These are phyloP conservation scores for Amphiduros pacificus DNA, from an alignment of 2,888 invertebrate species.

Conservation along the genomic window DNA sequence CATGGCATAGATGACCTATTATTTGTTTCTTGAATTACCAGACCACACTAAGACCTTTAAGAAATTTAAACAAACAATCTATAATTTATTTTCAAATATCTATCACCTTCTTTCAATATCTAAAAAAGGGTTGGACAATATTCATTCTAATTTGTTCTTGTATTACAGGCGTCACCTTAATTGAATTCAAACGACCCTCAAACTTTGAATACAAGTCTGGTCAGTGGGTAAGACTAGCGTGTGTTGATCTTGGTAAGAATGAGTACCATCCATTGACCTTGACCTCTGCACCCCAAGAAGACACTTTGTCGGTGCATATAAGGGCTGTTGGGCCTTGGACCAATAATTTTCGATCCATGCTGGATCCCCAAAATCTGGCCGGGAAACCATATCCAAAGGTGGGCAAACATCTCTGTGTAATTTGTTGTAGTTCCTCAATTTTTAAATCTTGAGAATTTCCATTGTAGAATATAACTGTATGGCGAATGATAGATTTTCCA, in stretches of 20 bases:
- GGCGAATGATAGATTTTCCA: too few species aligned
- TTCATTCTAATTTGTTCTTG: neutral
- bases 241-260: slow-evolving; percentile 63
- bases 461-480: too few species aligned
- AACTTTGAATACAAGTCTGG: slow-evolving; percentile 69
- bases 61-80: too few species aligned
- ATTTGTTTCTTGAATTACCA: too few species aligned
- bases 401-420: too few species aligned
- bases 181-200: slow-evolving; percentile 66
- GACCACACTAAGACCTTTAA: too few species aligned
- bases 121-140: too few species aligned
- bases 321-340: slow-evolving; percentile 58
- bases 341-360: slow-evolving; percentile 50
- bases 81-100: too few species aligned
- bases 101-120: too few species aligned
- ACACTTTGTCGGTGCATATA: slow-evolving; percentile 53
- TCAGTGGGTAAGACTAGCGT: slow-evolving; percentile 69
- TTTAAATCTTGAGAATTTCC: too few species aligned
- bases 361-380: slow-evolving; percentile 43
- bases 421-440: too few species aligned
- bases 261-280: slow-evolving; percentile 58
- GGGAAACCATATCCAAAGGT: slow-evolving; percentile 55
- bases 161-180: slow-evolving; percentile 65
- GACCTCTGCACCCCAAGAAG: slow-evolving; percentile 60
- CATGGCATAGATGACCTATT: too few species aligned